These are phyloP conservation scores for Stomorhina lunata DNA, from an alignment of 2,888 invertebrate species.

Conservation along the genomic window DNA sequence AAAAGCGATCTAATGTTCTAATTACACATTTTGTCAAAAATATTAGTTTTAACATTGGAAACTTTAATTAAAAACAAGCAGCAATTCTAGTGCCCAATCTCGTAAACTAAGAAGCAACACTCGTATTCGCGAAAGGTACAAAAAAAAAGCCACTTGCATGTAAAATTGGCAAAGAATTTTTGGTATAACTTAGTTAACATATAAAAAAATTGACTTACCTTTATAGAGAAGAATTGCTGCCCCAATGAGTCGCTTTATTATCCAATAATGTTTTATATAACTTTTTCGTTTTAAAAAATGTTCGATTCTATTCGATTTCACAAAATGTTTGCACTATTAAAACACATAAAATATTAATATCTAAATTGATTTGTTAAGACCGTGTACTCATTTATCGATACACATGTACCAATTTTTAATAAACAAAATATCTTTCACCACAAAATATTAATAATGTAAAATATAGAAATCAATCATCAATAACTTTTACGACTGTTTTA, in stretches of 20 bases:
- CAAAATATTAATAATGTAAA: neutral
- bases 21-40: too few relatives aligned
- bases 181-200: too few relatives aligned
- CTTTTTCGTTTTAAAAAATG: neutral
- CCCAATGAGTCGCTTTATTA: neutral
- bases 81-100: too few relatives aligned
- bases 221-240: constrained; percentile 13
- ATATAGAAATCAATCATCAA: constrained; percentile 31
- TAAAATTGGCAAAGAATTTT: too few relatives aligned
- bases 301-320: neutral
- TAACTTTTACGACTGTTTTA: neutral
- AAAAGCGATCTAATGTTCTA: too few relatives aligned
- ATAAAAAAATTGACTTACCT: constrained; percentile 7
- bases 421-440: constrained; percentile 1
- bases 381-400: neutral
- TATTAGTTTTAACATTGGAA: too few relatives aligned
- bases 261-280: neutral
- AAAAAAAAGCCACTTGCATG: too few relatives aligned
- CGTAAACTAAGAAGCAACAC: too few relatives aligned
- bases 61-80: too few relatives aligned
- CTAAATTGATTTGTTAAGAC: neutral
- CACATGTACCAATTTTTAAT: constrained; percentile 4
- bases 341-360: neutral
- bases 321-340: neutral
- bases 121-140: too few relatives aligned